Percentiles rank a stretch among this genome's conserved stretches.
phyloP scores from a whole-genome alignment of 2,888 invertebrate species.

The Dryocosmus kuriphilus region DNA sequence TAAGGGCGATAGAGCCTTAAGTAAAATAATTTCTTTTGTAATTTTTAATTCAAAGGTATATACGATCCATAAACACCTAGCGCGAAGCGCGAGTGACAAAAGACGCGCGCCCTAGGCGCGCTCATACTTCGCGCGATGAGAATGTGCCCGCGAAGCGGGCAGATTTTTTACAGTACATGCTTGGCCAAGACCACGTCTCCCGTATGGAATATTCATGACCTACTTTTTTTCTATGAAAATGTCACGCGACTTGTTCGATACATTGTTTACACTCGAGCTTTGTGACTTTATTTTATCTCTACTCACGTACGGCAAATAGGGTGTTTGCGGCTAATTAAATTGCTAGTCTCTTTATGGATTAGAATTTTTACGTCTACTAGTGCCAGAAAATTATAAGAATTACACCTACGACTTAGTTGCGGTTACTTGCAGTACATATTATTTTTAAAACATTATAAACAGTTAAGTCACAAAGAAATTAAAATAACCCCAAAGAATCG shows the following conservation, averaged over 20 bases:
- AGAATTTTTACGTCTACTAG: too few relatives aligned
- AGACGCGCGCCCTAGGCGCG: too few relatives aligned
- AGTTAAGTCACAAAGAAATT: neutral
- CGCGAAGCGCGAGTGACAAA: too few relatives aligned
- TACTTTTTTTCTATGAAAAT: neutral
- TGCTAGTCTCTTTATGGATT: neutral
- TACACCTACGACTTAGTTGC: neutral
- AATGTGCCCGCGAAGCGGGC: too few relatives aligned
- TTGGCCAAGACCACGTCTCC: neutral
- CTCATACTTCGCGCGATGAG: too few relatives aligned
- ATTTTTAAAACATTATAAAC: neutral
- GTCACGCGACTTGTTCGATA: neutral
- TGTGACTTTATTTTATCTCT: neutral
- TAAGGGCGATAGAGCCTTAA: too few relatives aligned
- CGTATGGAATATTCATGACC: constrained; percentile 1
- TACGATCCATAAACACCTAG: too few relatives aligned
- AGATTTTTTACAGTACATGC: too few relatives aligned
- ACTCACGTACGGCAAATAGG: neutral
- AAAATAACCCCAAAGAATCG: neutral
- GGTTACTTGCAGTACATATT: neutral
- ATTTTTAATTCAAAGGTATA: too few relatives aligned
- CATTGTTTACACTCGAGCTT: constrained; percentile 2
- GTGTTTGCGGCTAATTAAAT: neutral
- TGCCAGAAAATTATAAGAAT: too few relatives aligned
- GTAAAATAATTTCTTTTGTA: too few relatives aligned